phyloP scores from a whole-genome alignment of 2,113 vertebrate genomes.

The Dasyprocta punctata region DNA sequence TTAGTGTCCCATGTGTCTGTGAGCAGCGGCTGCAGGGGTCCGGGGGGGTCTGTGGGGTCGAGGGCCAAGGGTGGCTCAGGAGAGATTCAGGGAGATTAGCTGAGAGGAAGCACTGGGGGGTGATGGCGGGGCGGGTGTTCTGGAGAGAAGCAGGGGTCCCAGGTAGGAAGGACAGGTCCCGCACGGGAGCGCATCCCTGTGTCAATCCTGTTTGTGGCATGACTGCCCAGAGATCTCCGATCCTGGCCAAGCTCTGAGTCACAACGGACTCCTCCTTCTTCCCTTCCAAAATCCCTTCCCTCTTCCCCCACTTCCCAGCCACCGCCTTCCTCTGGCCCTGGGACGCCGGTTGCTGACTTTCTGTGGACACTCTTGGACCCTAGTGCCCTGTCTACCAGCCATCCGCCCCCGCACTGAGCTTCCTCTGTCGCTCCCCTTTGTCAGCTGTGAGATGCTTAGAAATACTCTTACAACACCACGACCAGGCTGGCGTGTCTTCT shows the following conservation, averaged over 20 bases:
- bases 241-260: not conserved
- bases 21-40: not conserved
- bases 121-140: not conserved
- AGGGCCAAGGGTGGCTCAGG: not conserved
- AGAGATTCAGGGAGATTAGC: not conserved
- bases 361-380: not conserved
- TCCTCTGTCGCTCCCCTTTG: not conserved
- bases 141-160: slow-evolving; percentile 24
- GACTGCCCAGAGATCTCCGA: not conserved
- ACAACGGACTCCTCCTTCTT: not conserved
- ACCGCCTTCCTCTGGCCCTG: not conserved
- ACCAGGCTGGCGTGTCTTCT: not conserved
- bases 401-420: not conserved
- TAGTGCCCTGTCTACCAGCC: not conserved
- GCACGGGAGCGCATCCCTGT: not conserved
- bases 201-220: slow-evolving; percentile 43
- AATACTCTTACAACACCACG: not conserved
- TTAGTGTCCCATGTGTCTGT: not conserved
- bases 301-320: not conserved
- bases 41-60: not conserved
- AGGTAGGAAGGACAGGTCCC: not conserved
- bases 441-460: not conserved
- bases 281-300: not conserved
- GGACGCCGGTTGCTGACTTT: not conserved
- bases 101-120: not conserved